Base-by-base conservation (phyloP, 2,797 vertebrate genomes). In the Sebastes diaconus region DNA sequence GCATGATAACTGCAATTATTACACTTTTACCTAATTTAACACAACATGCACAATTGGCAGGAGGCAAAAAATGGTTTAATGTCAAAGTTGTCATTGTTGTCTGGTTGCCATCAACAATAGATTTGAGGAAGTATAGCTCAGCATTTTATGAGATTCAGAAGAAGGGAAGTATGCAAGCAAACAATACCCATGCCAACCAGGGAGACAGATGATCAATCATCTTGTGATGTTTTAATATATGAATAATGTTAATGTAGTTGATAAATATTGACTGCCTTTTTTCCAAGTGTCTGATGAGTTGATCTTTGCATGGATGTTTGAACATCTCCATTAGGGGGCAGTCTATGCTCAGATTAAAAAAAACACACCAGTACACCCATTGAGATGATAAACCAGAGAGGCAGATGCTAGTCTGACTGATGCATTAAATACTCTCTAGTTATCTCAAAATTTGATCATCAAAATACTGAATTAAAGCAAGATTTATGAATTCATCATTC, bases 291-390 rank as follows among this genome's bases (percentile, higher is more conserved):
- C 16, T 64, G 13, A 75, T 4, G 10, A 75, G 7, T 3, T 1
- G 30, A 25, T 24, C 16, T 25, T 34, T 70, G 32, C 50, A 13
- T 66, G 68, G 50, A n/a, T 46, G 32, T 5, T 20, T 54, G 25
- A 66, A 24, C 22, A 4, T 78, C 11, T 52, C 88, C 95, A 89
- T 75, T 79, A 93, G 95, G 89, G 82, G 93, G 88, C 91, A 91
- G 90, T 92, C 87, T 88, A 59, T 59, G 67, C 77, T 75, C 83
- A 89, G 24, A 42, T 58, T 57, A 73, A 60, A 25, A 78, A 78
- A 46, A 68, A 80, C 4, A 57, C 20, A 66, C 42, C 52, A 68
- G 57, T 12, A 27, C 22, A 60, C 66, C 63, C 46, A 57, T n/a
- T 74, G 42, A 79, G 34, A 73, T 25, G 55, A 59, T 60, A 36